Base-by-base conservation (phyloP, 2,888 invertebrate species). In the Parascotia fuliginaria region DNA sequence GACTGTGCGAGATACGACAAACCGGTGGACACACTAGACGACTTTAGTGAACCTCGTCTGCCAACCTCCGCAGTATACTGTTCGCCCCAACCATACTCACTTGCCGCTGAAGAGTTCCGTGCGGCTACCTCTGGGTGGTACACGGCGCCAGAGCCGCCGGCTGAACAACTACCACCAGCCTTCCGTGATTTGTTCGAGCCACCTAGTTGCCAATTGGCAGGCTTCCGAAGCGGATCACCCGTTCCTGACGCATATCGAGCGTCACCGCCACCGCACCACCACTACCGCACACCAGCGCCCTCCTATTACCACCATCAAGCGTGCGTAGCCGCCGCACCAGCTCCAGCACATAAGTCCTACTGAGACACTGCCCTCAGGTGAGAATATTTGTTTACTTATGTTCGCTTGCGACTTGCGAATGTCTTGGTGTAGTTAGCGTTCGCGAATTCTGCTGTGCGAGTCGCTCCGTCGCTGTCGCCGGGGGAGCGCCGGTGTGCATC, bases 241-340 rank as follows among this genome's bases (percentile, higher is more conserved):
- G 75, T 82, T 24, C 78, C 89, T 11, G 90, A 90, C 51, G 80
- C 79, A 0, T 90, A 93, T 63, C 86, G 91, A 65, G 76, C 86
- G 34, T 83, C 89, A 54, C 81, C 93, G 3, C 89, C 90, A 45
- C 87, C 88, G 27, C 89, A 93, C 54, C 90, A 93, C 49, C 88
- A 91, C 82, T 84, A 92, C 74, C 83, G 89, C 73, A 65, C 93
- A 45, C 87, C 91, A 11, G 89, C 89, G 36, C 88, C 90, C 33
- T 83, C 91, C 28, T 89, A 93, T 66, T 90, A 93, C 55, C 94
- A 94, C 64, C 94, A 94, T 67, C 94, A 94, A 77, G 93, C 94
- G 60, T 94, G 94, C 81, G 93, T 93, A 38, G 93, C 92, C 38
- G 90, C 91, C 32, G 90, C 83, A 41, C 89, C 91, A 28, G 81